Base-by-base conservation (phyloP, 2,888 invertebrate genomes). In the Calliopum simillimum region DNA sequence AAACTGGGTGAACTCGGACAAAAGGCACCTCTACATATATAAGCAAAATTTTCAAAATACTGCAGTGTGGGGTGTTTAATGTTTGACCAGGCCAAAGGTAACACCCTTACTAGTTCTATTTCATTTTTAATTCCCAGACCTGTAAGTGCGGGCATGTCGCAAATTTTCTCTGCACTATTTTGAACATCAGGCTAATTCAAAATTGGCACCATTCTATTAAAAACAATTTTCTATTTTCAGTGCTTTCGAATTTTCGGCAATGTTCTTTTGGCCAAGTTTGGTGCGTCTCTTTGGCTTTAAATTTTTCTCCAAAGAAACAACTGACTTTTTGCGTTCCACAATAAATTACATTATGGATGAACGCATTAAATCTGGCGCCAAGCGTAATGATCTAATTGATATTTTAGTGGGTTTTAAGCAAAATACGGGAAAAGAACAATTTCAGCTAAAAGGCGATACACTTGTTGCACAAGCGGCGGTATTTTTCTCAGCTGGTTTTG, bases 351-450 rank as follows among this genome's bases (percentile, higher is more conserved):
- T 85, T 0, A 82, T 88, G 11, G 71, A 77, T 0, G 77, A 84
- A 11, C 80, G 88, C 12, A 78, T 79, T 23, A 76, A 81, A 21
- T 79, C 80, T 1, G 85, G 84, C 3, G 47, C 73, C 1, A 80
- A 78, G 43, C 76, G 86, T 51, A 81, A 84, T 46, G 88, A 88
- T 76, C 81, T 88, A 1, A 82, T 88, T 25, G 87, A 88, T 71
- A 73, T 84, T 16, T 75, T 88, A n/a, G 74, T 87, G 1, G 66
- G 72, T 41, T 72, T 75, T 19, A 69, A 69, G n/a, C 63, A 70
- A 16, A 70, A 74, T 43, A 73, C 74, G 19, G 71, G 72, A 66
- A 33, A 33, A 2, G 59, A 64, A 2, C 72, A 72, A 33, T 74
- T 73, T 61, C 70, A 69, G 11, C 72, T 74, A 19, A 69, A 73